Percentiles rank a stretch among this genome's conserved stretches.
Evolutionary conservation across 2,888 invertebrate species (phyloP).

Genomic region (Synergus umbraculus): DNA sequence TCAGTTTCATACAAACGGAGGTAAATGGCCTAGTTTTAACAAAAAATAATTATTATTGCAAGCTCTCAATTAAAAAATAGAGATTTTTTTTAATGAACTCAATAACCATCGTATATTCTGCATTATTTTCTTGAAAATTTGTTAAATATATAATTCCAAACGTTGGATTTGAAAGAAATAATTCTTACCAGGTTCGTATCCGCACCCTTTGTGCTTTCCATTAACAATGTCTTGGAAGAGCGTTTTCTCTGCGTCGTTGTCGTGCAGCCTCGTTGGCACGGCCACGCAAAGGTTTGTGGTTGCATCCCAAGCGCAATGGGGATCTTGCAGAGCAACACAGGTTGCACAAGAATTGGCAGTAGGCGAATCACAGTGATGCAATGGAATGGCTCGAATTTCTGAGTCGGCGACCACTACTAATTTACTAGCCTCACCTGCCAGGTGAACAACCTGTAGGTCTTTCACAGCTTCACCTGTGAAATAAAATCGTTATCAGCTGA

Average conservation of each 20-base stretch:
- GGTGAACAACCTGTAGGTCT: slow-evolving; percentile 84
- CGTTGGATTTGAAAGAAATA: neutral
- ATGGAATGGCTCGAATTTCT: slow-evolving; percentile 89
- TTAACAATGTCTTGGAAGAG: slow-evolving; percentile 86
- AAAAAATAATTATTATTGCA: too few species aligned
- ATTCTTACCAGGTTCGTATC: slow-evolving; percentile 71
- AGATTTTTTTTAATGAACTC: too few species aligned
- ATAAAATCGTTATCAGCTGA: neutral
- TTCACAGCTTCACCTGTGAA: slow-evolving; percentile 79
- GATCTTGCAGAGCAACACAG: slow-evolving; percentile 96
- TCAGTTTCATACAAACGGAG: too few species aligned
- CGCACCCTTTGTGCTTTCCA: slow-evolving; percentile 83
- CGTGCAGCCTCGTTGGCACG: slow-evolving; percentile 80
- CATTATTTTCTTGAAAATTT: neutral
- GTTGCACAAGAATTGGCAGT: slow-evolving; percentile 81
- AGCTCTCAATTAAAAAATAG: neutral
- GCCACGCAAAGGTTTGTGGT: slow-evolving; percentile 80
- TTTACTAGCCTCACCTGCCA: slow-evolving; percentile 86
- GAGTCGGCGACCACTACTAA: slow-evolving; percentile 93
- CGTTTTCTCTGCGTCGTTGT: slow-evolving; percentile 80
- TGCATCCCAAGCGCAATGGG: slow-evolving; percentile 97
- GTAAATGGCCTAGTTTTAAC: too few species aligned
- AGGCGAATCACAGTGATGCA: slow-evolving; percentile 86
- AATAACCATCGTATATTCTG: neutral
- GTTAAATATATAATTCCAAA: neutral